Conservation (phyloP, 2,888 invertebrate species). For the Mantis religiosa region DNA sequence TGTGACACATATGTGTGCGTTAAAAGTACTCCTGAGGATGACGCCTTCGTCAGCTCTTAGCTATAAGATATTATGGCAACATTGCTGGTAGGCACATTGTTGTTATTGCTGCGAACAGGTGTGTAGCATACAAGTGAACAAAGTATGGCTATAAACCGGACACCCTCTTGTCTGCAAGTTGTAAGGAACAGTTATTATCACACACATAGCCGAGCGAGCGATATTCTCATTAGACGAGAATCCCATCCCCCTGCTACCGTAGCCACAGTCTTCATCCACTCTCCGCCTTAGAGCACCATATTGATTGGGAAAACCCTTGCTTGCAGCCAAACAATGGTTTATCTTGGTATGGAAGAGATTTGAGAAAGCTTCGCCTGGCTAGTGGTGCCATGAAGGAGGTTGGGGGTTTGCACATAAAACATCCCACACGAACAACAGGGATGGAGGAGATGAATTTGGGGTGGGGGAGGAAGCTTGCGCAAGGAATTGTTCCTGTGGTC, state of each 20-base stretch:
- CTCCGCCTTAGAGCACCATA: not conserved
- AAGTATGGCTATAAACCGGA: not conserved
- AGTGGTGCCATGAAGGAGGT: not conserved
- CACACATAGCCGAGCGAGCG: not conserved
- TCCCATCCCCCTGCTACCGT: not conserved
- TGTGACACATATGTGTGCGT: too few relatives aligned
- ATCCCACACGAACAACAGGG: not conserved
- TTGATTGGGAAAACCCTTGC: constrained; percentile 13
- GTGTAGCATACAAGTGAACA: not conserved
- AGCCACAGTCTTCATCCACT: not conserved
- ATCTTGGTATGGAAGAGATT: constrained; percentile 15
- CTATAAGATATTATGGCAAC: too few relatives aligned
- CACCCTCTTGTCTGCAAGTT: not conserved
- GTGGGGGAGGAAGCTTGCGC: not conserved
- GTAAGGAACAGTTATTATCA: not conserved
- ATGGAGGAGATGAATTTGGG: not conserved
- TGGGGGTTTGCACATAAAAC: constrained; percentile 9
- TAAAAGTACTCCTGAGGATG: too few relatives aligned
- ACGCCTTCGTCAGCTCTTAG: too few relatives aligned
- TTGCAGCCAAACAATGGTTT: constrained; percentile 18
- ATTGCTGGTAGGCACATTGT: too few relatives aligned
- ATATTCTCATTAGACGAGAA: constrained; percentile 1
- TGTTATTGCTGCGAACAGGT: not conserved
- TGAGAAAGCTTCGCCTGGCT: not conserved
- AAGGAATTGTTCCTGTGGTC: not conserved